Evolutionary conservation across 2,888 invertebrate species (phyloP).

Genomic region (Trimorus sp.): DNA sequence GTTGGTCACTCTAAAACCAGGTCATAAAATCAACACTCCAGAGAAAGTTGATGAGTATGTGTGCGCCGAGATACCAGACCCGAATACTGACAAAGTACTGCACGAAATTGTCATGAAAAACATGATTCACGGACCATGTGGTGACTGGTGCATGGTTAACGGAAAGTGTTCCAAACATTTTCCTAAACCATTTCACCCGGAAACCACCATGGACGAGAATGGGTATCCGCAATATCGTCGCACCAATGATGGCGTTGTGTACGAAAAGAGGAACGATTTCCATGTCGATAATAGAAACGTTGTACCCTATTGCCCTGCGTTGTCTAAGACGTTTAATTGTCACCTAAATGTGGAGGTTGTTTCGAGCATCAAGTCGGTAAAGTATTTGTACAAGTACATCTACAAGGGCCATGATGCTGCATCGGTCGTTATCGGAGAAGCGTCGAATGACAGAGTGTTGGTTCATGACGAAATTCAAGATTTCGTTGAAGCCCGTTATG

Average conservation of each 20-base stretch:
- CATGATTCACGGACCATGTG: constrained; percentile 8
- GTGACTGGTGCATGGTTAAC: constrained; percentile 5
- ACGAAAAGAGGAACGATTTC: background rate
- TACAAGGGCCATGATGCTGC: too few species aligned
- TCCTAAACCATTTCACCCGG: background rate
- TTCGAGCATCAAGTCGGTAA: background rate
- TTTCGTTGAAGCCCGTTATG: constrained; percentile 9
- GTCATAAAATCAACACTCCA: constrained; percentile 1
- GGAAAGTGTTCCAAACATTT: background rate
- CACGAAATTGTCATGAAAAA: constrained; percentile 2
- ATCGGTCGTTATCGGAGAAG: too few species aligned
- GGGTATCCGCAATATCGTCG: constrained; percentile 1
- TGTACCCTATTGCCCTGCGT: background rate
- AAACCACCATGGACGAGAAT: constrained; percentile 4
- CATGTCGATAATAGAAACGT: background rate
- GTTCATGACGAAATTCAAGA: background rate
- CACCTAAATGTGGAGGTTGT: constrained; percentile 1
- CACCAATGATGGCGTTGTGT: background rate
- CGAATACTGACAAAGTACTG: background rate
- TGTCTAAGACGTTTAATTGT: constrained; percentile 1
- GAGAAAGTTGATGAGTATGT: background rate
- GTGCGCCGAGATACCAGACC: background rate
- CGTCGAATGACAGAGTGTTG: too few species aligned
- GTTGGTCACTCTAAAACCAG: background rate
- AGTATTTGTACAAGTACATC: background rate